phyloP scores from a whole-genome alignment of 2,113 vertebrate genomes.

The Notarius lentiginosus region DNA sequence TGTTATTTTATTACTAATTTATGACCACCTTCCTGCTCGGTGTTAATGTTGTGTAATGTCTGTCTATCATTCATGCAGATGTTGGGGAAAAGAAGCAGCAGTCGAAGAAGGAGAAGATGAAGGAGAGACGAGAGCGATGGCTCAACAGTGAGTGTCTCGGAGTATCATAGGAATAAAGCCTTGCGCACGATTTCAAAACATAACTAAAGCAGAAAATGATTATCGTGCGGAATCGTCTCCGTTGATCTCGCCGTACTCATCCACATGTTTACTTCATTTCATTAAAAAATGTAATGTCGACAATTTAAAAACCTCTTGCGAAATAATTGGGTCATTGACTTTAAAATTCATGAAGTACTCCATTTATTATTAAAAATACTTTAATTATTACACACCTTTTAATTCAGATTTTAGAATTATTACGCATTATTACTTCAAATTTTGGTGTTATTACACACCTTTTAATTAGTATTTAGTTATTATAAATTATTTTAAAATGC shows the following conservation, averaged over 20 bases:
- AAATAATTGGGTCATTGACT: not conserved
- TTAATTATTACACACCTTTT: too few relatives aligned
- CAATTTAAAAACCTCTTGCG: not conserved
- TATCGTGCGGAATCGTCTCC: not conserved
- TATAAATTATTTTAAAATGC: too few relatives aligned
- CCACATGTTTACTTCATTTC: not conserved
- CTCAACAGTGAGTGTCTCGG: conserved; percentile 82
- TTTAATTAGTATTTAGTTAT: too few relatives aligned
- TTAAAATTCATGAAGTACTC: not conserved
- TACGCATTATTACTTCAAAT: too few relatives aligned
- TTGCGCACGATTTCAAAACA: not conserved
- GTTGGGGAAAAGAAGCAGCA: conserved; percentile 69
- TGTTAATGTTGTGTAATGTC: not conserved
- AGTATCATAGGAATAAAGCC: not conserved
- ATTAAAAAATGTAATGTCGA: not conserved
- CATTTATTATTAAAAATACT: too few relatives aligned
- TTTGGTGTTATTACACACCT: too few relatives aligned
- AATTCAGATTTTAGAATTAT: too few relatives aligned
- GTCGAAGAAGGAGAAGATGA: conserved; percentile 90
- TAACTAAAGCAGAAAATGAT: not conserved
- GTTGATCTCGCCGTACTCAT: not conserved
- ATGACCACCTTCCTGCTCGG: not conserved
- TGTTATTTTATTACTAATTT: not conserved
- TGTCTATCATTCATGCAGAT: conserved; percentile 57
- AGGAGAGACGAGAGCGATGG: conserved; percentile 84